Conservation (phyloP, 2,797 vertebrate species). For the Crenichthys baileyi region DNA sequence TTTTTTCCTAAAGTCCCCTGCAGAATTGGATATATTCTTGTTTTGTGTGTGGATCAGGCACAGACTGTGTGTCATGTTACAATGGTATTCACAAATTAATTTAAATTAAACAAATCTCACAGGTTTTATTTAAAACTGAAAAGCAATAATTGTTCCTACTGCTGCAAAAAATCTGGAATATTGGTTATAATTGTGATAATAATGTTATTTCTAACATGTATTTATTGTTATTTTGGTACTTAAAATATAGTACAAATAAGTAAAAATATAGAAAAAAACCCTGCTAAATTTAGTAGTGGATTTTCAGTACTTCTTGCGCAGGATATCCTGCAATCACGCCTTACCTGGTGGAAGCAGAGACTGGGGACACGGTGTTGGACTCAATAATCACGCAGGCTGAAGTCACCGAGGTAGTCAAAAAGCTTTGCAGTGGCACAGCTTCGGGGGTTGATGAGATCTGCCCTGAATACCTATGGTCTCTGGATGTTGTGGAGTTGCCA, state of each 20-base stretch:
- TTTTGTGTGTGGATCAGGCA: neutral
- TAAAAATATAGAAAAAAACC: neutral
- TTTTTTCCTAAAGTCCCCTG: conserved; percentile 11
- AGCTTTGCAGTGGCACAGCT: too few relatives aligned
- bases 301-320: neutral
- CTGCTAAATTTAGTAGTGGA: neutral
- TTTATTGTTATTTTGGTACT: neutral
- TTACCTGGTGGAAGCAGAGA: too few relatives aligned
- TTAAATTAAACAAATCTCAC: neutral
- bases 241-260: too few relatives aligned
- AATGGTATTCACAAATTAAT: neutral
- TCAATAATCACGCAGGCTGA: too few relatives aligned
- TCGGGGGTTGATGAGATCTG: too few relatives aligned
- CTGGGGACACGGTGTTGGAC: too few relatives aligned
- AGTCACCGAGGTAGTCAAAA: too few relatives aligned
- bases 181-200: neutral
- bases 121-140: neutral
- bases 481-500: too few relatives aligned
- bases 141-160: too few relatives aligned
- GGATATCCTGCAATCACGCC: neutral
- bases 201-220: neutral
- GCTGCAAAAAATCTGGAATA: too few relatives aligned
- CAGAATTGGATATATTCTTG: neutral
- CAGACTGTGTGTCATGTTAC: neutral
- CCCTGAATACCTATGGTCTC: too few relatives aligned